Percentiles rank a stretch among this genome's conserved stretches.
Evolutionary conservation across 2,888 invertebrate genomes (phyloP).

Genomic region (Pantelozetes paolii): DNA sequence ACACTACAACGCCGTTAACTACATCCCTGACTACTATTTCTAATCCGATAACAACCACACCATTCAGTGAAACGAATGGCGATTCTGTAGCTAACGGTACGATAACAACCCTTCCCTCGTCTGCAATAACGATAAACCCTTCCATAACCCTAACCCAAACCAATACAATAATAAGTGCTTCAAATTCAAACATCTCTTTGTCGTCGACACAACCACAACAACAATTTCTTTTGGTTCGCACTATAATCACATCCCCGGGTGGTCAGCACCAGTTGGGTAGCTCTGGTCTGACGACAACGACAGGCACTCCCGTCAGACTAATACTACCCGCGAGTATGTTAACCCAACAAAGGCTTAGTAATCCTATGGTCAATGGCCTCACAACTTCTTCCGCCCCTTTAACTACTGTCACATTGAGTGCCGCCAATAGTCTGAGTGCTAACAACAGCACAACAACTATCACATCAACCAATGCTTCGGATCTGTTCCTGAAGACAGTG

Average conservation of each 20-base stretch:
- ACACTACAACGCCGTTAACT: neutral
- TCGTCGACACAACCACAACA: constrained; percentile 32
- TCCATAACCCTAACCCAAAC: constrained; percentile 37
- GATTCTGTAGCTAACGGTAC: neutral
- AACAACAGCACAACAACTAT: constrained; percentile 35
- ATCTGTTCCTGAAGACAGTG: constrained; percentile 39
- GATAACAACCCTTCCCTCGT: neutral
- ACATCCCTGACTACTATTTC: neutral
- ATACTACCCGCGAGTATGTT: constrained; percentile 42
- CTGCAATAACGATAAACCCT: constrained; percentile 33
- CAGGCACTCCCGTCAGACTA: constrained; percentile 40
- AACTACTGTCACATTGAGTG: constrained; percentile 15
- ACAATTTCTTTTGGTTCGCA: constrained; percentile 44
- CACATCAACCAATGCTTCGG: constrained; percentile 43
- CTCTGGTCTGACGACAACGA: constrained; percentile 1
- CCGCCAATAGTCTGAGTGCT: neutral
- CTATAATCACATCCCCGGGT: constrained; percentile 36
- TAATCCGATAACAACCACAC: neutral
- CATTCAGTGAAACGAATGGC: constrained; percentile 26
- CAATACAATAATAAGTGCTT: constrained; percentile 28
- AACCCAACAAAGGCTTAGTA: constrained; percentile 37
- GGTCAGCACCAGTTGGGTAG: constrained; percentile 31
- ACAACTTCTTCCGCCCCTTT: constrained; percentile 25
- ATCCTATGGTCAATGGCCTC: constrained; percentile 22
- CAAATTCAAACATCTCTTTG: neutral